A percentile compares a stretch with the other conserved stretches of the same genome.
phyloP scores from a whole-genome alignment of 2,888 invertebrate genomes.

The Bembecia ichneumoniformis region DNA sequence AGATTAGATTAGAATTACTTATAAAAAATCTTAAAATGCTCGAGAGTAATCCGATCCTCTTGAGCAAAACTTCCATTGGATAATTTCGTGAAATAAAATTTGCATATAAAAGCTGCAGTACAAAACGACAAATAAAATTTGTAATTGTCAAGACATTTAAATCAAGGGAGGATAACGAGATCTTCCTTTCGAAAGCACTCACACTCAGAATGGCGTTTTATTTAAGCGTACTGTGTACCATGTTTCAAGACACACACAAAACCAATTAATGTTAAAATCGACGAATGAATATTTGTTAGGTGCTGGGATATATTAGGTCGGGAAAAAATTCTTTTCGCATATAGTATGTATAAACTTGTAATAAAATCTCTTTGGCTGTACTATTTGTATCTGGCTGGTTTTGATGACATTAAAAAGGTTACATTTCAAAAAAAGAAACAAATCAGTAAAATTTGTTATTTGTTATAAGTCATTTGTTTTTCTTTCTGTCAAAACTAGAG shows the following conservation, averaged over 20 bases:
- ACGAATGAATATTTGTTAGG: not conserved
- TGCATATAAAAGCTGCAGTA: conserved; percentile 49
- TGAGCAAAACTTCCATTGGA: conserved; percentile 35
- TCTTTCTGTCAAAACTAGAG: too few relatives aligned
- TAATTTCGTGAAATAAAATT: conserved; percentile 51
- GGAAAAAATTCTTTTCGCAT: too few relatives aligned
- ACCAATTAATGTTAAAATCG: not conserved
- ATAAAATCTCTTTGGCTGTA: too few relatives aligned
- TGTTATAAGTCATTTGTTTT: too few relatives aligned
- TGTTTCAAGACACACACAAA: not conserved
- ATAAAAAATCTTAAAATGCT: conserved; percentile 27
- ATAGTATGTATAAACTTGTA: too few relatives aligned
- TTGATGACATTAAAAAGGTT: too few relatives aligned
- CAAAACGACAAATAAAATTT: conserved; percentile 53
- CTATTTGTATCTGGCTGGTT: too few relatives aligned
- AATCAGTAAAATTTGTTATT: too few relatives aligned
- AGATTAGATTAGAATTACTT: not conserved
- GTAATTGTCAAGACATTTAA: conserved; percentile 64
- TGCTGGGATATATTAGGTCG: too few relatives aligned
- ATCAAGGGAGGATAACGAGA: conserved; percentile 53
- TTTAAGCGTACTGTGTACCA: conserved; percentile 41
- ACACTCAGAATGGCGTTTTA: conserved; percentile 26
- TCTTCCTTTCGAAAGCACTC: conserved; percentile 41
- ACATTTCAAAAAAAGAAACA: too few relatives aligned
- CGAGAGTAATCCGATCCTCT: conserved; percentile 43